Base-by-base conservation (phyloP, 1,140 invertebrate genomes). In the Heterodera carotae region DNA sequence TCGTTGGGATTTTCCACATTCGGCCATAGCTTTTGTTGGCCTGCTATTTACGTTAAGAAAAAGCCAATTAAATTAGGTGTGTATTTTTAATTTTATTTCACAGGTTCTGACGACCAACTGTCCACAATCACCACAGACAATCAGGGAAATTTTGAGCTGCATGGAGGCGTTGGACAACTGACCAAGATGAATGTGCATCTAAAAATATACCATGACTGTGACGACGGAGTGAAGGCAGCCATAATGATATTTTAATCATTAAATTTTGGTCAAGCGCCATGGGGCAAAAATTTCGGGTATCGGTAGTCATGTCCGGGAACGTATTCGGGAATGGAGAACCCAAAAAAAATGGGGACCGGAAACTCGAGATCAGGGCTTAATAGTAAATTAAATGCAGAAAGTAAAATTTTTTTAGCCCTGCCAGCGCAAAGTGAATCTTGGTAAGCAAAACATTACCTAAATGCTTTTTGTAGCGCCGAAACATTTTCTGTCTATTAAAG, bases 101-200 rank as follows among this genome's bases (percentile, higher is more conserved):
- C 53, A 84, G 82, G 82, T 2, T 74, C 69, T 15, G 83, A 84
- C 67, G 83, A 84, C 53, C 75, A 84, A 29, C 67, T 84, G 36
- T 79, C 83, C 4, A 76, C 77, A 29, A 36, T 68, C 15, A 82
- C 66, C 31, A 84, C 83, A 3, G 80, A 84, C 73, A 62, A 75
- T 31, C 64, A 82, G n/a, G 83, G 83, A 7, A 80, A 80, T 66
- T 84, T 68, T 69, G 66, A 76, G 31, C 36, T 84, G 6, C 43
- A 68, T 4, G 83, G 83, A 7, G 77, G 77, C 12, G 76, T 82
- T 22, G 83, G 83, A 33, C 66, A 56, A 12, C 15, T 84, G 7
- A 70, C 83, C 3, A 68, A 39, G 8, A 84, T 84, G 83, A 78
- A 82, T 66, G 80, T 84, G 43, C 77, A 80, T 60, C 77, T 84